Base-by-base conservation (phyloP, 1,140 invertebrate genomes). In the Bicyclus anynana region DNA sequence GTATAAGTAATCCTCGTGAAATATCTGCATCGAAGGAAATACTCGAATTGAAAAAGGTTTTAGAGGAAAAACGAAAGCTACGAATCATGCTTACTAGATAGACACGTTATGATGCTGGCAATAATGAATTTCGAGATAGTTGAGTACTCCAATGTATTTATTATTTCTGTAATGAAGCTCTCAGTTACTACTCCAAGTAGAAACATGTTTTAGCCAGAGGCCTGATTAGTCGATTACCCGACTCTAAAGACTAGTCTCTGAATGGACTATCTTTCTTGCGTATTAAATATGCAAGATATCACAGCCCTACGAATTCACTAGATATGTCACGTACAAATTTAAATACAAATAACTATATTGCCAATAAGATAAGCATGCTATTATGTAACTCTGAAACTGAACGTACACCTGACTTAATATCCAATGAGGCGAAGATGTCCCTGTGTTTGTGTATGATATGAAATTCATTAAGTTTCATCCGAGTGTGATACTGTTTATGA, bases 31-130 rank as follows among this genome's bases (percentile, higher is more conserved):
- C 74, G 0, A 77, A 83, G 57, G 82, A 88, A 71, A 74, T 88
- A 62, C 67, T 48, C 23, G 62, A 83, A 37, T 68, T 88, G 18
- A 80, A 78, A 65, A 84, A 70, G 59, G 62, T 74, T 29, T 72
- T 87, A 47, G 67, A 78, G 49, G 77, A 80, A 18, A 88, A 85
- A 62, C 56, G 77, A 48, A 78, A 75, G 52, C 49, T 80, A 26
- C 64, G 85, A 23, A 66, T 74, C n/a, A 47, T 47, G 44, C 44
- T 47, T 27, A 47, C 44, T 23, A 47, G 44, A 16, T 47, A 47
- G 40, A 9, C 37, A 40, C 5, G 37, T 17, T 16, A 40, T n/a
- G 37, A 17, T 40, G 16, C 17, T 40, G 16, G 1, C 1, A 16
- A 7, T 20, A 18, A 44, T 20, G 20, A 44, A 17, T 27, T 27